Conservation (phyloP, 35 echinoderm and acorn worm species). For the Anneissia japonica region DNA sequence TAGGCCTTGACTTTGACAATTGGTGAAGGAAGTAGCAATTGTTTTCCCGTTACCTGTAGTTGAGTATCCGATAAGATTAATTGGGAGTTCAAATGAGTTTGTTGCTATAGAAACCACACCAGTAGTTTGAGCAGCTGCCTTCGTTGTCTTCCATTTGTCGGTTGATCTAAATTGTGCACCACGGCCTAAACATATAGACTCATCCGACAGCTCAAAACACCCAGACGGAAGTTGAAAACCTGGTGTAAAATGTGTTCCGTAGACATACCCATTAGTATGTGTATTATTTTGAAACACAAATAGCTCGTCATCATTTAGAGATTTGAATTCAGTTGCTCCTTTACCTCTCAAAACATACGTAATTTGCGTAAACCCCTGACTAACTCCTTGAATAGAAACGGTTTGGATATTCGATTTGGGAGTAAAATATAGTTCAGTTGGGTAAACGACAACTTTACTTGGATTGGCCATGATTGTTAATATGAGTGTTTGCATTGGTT, state of each 20-base stretch:
- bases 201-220: not conserved
- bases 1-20: not conserved
- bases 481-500: not conserved
- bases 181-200: not conserved
- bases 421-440: not conserved
- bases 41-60: not conserved
- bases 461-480: not conserved
- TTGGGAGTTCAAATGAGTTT: not conserved
- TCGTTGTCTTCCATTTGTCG: not conserved
- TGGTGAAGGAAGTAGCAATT: not conserved
- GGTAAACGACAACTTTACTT: not conserved
- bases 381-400: not conserved
- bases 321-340: not conserved
- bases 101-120: not conserved
- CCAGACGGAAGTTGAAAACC: not conserved
- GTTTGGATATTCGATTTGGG: not conserved
- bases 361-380: not conserved
- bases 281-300: not conserved
- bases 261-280: no score
- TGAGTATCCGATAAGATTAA: not conserved
- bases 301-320: not conserved
- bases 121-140: not conserved
- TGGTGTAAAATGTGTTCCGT: not conserved
- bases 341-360: not conserved
- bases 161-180: not conserved